phyloP scores from a whole-genome alignment of 1,140 invertebrate genomes.

The Drosophila rhopaloa region DNA sequence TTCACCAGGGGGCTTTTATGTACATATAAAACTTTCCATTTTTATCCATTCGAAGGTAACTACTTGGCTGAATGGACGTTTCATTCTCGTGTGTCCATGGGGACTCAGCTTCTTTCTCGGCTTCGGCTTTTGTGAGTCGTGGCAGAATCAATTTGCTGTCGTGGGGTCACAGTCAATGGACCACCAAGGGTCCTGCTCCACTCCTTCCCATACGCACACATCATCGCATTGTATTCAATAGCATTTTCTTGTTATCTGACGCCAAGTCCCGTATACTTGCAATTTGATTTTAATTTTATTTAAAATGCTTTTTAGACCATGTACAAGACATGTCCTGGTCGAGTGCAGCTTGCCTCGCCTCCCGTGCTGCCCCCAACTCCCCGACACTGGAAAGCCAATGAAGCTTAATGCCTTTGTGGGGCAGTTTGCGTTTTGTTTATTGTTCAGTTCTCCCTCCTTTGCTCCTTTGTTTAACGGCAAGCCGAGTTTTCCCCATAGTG shows the following conservation, averaged over 20 bases:
- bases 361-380: not conserved
- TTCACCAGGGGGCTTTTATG: constrained; percentile 9
- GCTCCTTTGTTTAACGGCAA: constrained; percentile 13
- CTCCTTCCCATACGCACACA: constrained; percentile 14
- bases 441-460: constrained; percentile 5
- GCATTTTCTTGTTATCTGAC: constrained; percentile 71
- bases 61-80: constrained; percentile 48
- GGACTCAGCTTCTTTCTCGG: constrained; percentile 17
- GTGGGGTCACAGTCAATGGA: constrained; percentile 47
- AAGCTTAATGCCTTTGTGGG: constrained; percentile 64
- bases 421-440: constrained; percentile 47
- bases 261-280: constrained; percentile 42
- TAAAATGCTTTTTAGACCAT: constrained; percentile 77
- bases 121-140: constrained; percentile 54
- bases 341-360: constrained; percentile 6
- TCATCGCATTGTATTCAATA: constrained; percentile 52
- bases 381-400: constrained; percentile 62
- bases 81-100: constrained; percentile 35
- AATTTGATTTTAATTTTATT: constrained; percentile 82
- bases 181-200: constrained; percentile 18
- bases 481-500: constrained; percentile 18
- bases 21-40: constrained; percentile 17
- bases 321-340: constrained; percentile 32
- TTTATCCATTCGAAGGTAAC: constrained; percentile 39
- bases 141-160: constrained; percentile 70